These are phyloP conservation scores for Trachemys scripta DNA, from an alignment of 2,113 vertebrate genomes.

Conservation along the genomic window DNA sequence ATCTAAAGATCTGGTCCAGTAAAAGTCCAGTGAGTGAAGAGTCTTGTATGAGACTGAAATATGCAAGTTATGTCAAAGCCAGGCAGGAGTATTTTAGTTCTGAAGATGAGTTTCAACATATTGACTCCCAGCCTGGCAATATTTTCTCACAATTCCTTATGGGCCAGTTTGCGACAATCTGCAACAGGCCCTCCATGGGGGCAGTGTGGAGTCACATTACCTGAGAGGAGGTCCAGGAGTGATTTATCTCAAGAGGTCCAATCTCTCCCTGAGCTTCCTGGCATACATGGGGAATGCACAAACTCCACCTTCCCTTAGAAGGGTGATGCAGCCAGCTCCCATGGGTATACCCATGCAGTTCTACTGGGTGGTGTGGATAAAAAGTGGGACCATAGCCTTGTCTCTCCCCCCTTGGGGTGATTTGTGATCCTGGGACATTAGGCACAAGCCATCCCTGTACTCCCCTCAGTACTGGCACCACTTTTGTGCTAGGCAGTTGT, in stretches of 20 bases:
- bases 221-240: background rate
- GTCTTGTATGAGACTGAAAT: background rate
- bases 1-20: background rate
- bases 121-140: background rate
- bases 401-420: background rate
- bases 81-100: background rate
- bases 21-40: background rate
- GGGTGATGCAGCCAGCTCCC: background rate
- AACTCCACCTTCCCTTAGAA: background rate
- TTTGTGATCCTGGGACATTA: background rate
- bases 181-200: background rate
- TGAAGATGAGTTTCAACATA: background rate
- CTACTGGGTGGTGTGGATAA: background rate
- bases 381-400: background rate
- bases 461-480: background rate
- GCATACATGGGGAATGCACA: background rate
- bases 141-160: background rate
- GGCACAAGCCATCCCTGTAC: background rate
- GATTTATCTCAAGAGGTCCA: background rate
- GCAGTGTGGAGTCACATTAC: background rate
- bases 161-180: background rate
- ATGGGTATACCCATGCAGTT: background rate
- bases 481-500: background rate
- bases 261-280: background rate
- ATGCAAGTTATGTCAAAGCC: background rate